A percentile compares a stretch with the other conserved stretches of the same genome.
Evolutionary conservation across 2,113 vertebrate genomes (phyloP).

Genomic region (Cygnus atratus): DNA sequence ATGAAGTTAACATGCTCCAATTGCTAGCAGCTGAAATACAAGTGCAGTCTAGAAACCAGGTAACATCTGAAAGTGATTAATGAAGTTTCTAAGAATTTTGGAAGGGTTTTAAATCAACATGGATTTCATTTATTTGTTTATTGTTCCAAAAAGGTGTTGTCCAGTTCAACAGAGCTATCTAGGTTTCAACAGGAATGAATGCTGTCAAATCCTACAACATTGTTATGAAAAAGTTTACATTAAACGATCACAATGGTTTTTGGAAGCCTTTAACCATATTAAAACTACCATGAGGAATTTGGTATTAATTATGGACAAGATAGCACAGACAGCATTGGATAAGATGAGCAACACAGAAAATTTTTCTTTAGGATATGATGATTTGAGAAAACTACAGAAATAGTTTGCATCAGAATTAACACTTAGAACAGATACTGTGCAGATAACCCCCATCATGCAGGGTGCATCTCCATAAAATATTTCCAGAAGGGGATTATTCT

Average conservation of each 20-base stretch:
- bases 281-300: background rate
- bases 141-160: background rate
- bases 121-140: background rate
- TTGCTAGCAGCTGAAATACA: background rate
- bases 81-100: conserved; percentile 19
- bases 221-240: conserved; percentile 24
- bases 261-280: conserved; percentile 26
- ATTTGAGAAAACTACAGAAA: conserved; percentile 26
- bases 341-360: conserved; percentile 23
- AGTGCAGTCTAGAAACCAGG: background rate
- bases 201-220: background rate
- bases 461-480: background rate
- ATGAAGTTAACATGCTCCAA: conserved; percentile 19
- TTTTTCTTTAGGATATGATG: background rate
- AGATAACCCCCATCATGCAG: background rate
- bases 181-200: background rate
- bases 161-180: background rate
- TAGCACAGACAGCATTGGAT: background rate
- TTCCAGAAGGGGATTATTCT: background rate
- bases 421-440: background rate
- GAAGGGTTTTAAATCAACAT: background rate
- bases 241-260: conserved; percentile 6
- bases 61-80: conserved; percentile 53
- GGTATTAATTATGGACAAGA: conserved; percentile 31
- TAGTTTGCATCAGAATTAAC: background rate